These are phyloP conservation scores for Helobdella robusta DNA, from an alignment of 2,888 invertebrate genomes.

Conservation along the genomic window DNA sequence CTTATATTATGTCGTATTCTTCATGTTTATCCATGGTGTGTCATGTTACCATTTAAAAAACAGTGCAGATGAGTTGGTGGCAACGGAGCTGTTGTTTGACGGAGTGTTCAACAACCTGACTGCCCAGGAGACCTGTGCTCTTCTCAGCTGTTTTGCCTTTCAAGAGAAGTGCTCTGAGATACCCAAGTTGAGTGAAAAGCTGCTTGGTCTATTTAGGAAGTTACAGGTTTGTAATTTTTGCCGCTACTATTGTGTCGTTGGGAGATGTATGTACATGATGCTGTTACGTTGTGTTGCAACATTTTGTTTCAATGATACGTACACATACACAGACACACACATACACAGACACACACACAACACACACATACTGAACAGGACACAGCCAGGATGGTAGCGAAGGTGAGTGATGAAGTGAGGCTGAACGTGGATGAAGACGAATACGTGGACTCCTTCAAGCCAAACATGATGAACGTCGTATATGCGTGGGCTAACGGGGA, in stretches of 20 bases:
- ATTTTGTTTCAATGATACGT: too few species aligned
- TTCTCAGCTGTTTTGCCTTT: conserved; percentile 52
- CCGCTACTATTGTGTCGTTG: too few species aligned
- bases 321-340: too few species aligned
- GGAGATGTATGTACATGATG: too few species aligned
- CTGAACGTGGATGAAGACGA: conserved; percentile 64
- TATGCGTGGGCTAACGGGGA: conserved; percentile 90
- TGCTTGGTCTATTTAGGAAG: conserved; percentile 75
- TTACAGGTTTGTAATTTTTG: conserved; percentile 59
- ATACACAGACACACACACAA: neutral
- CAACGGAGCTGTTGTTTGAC: conserved; percentile 96
- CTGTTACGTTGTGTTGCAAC: too few species aligned
- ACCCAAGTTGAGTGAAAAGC: conserved; percentile 71
- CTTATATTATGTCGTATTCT: too few species aligned
- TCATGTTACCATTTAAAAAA: too few species aligned
- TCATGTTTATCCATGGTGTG: too few species aligned
- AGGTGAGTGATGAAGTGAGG: conserved; percentile 59
- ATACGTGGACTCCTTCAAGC: conserved; percentile 84
- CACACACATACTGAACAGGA: conserved; percentile 52
- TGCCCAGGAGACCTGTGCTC: conserved; percentile 58
- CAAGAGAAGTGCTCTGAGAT: conserved; percentile 72
- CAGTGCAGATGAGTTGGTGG: conserved; percentile 77
- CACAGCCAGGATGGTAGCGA: conserved; percentile 58
- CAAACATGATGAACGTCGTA: conserved; percentile 93
- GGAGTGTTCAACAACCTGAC: conserved; percentile 81